These are phyloP conservation scores for Girardinus metallicus DNA, from an alignment of 2,797 vertebrate genomes.

Conservation along the genomic window DNA sequence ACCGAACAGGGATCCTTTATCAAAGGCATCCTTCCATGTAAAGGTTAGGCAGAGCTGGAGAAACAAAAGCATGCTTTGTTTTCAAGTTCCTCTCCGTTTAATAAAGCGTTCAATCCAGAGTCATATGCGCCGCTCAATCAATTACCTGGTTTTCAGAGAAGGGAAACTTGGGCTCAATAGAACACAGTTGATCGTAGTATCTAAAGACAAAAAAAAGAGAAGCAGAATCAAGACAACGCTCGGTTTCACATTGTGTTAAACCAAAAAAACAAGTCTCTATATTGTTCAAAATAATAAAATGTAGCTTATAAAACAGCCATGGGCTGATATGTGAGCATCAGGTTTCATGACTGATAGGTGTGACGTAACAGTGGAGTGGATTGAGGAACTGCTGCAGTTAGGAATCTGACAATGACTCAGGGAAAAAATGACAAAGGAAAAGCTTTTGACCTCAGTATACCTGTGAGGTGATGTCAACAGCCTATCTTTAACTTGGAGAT, in stretches of 20 bases:
- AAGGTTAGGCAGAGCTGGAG: conserved; percentile 94
- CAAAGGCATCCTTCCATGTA: conserved; percentile 99
- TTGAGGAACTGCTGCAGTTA: conserved; percentile 39
- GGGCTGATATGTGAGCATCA: background rate
- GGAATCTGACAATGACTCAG: conserved; percentile 64
- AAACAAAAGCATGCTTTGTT: conserved; percentile 52
- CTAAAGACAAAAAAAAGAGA: conserved; percentile 69
- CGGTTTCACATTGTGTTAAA: background rate
- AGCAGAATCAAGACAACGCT: background rate
- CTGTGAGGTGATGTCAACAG: conserved; percentile 23
- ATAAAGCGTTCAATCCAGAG: conserved; percentile 18
- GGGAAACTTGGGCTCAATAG: conserved; percentile 97
- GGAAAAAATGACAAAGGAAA: conserved; percentile 19
- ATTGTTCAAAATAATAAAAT: background rate
- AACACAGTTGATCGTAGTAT: conserved; percentile 97
- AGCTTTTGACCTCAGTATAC: conserved; percentile 4
- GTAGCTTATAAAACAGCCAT: background rate
- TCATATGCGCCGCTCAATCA: conserved; percentile 16
- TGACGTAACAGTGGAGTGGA: conserved; percentile 23
- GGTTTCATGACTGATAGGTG: background rate
- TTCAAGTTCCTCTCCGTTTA: conserved; percentile 20
- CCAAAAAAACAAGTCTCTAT: background rate
- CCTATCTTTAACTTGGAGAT: conserved; percentile 49
- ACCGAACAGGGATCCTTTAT: conserved; percentile 98
- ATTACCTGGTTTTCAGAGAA: conserved; percentile 96